Base-by-base conservation (phyloP, 2,113 vertebrate genomes). In the Haliaeetus leucogaster region DNA sequence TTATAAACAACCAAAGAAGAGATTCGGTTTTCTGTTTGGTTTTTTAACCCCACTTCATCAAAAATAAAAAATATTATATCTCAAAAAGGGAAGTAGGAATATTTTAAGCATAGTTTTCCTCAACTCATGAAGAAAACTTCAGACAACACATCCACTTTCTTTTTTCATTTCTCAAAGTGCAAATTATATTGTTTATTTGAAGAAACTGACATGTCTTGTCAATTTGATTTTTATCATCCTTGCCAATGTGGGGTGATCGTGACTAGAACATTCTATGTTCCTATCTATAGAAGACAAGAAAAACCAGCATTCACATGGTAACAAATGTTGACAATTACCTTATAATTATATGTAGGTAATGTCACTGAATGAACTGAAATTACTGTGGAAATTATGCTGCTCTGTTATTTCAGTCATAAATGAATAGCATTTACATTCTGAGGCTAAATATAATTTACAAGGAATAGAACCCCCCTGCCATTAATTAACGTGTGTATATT, bases 291-390 rank as follows among this genome's bases (percentile, higher is more conserved):
- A 88, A 93, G 92, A 95, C 42, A 55, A 93, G 86, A 95, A 97
- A 91, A 96, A 76, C 27, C 67, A 84, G 79, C 82, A 86, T 95
- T 90, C 95, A 97, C 36, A 88, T 79, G 74, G 89, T 90, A 98
- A 96, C 97, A 97, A 98, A 98, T 95, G 96, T 98, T 98, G 98
- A 98, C 98, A 98, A 98, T 98, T 98, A 98, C 98, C 98, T 97
- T 96, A 96, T 98, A 98, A 98, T 98, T 98, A 98, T 96, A 98
- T 34, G 97, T 97, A 98, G 98, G 98, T 97, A 98, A 98, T 97
- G 97, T 97, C 98, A 94, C 97, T 97, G 97, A 98, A 98, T 98
- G 98, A 98, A 98, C 97, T 97, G 98, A 98, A 98, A 98, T 98
- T 98, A 98, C 97, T 95, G 97, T 84, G 97, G 97, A 87, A 94